phyloP scores from a whole-genome alignment of 2,888 invertebrate genomes.

The Eupithecia tripunctaria region DNA sequence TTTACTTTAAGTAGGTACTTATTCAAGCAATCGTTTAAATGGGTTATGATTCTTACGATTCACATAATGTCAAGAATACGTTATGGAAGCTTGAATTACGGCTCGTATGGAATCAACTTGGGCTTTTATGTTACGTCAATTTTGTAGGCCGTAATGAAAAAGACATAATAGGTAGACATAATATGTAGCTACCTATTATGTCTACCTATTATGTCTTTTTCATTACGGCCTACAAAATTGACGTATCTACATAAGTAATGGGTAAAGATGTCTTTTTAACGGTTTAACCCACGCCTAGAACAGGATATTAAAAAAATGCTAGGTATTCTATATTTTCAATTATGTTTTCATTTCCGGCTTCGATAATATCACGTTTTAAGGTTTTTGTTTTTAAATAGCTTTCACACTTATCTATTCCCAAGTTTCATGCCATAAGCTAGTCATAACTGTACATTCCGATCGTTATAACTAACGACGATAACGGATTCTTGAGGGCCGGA shows the following conservation, averaged over 20 bases:
- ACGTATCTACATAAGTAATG: not conserved
- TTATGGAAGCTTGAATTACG: not conserved
- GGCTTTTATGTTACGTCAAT: not conserved
- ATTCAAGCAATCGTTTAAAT: slow-evolving; percentile 1
- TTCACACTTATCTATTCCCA: too few relatives aligned
- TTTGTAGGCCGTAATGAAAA: not conserved
- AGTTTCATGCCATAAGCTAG: not conserved
- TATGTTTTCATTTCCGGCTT: too few relatives aligned
- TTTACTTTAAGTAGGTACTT: not conserved
- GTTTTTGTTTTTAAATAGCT: too few relatives aligned
- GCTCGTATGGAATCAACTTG: not conserved
- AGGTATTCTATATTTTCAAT: too few relatives aligned
- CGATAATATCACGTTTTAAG: too few relatives aligned
- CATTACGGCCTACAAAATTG: not conserved
- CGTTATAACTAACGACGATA: not conserved
- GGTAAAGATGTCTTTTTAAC: too few relatives aligned
- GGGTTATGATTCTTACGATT: not conserved
- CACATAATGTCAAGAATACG: not conserved
- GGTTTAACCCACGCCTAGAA: too few relatives aligned
- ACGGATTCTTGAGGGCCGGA: not conserved
- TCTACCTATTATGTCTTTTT: not conserved
- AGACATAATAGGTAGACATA: not conserved
- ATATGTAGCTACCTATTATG: too few relatives aligned
- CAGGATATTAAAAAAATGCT: too few relatives aligned
- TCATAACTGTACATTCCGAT: not conserved